Evolutionary conservation across 2,888 invertebrate species (phyloP).

Genomic region (Coronaproctus castanopsis): DNA sequence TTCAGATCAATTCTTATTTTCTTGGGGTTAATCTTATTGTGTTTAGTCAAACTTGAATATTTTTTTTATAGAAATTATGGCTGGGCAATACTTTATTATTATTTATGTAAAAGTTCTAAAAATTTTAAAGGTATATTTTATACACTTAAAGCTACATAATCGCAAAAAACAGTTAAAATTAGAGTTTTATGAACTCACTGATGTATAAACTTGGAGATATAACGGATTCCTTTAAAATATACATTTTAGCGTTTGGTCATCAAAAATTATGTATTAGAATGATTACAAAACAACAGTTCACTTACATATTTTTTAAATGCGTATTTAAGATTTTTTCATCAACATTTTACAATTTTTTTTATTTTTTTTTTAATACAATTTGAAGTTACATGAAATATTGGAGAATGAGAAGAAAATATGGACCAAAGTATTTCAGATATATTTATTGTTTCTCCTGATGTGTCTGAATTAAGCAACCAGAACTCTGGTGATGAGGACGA

Average conservation of each 20-base stretch:
- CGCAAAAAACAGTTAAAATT: background rate
- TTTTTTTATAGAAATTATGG: background rate
- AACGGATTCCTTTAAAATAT: background rate
- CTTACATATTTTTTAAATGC: background rate
- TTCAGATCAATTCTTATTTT: background rate
- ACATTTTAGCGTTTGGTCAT: background rate
- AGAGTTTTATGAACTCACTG: background rate
- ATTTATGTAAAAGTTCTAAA: background rate
- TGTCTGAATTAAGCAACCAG: background rate
- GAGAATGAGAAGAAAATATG: background rate
- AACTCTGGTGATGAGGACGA: background rate
- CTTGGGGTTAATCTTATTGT: background rate
- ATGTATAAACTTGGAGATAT: background rate
- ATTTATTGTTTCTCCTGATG: background rate
- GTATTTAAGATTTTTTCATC: background rate
- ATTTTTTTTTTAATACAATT: background rate
- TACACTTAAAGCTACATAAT: background rate
- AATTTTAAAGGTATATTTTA: background rate
- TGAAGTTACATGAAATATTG: background rate
- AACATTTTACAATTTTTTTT: background rate
- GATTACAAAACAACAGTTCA: background rate
- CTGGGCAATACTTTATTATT: background rate
- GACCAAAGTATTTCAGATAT: background rate
- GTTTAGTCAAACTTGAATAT: background rate
- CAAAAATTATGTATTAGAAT: background rate